Evolutionary conservation across 2,113 vertebrate genomes (phyloP), one percentile per base, ranked within the genome.

Genomic region (Micromys minutus): DNA sequence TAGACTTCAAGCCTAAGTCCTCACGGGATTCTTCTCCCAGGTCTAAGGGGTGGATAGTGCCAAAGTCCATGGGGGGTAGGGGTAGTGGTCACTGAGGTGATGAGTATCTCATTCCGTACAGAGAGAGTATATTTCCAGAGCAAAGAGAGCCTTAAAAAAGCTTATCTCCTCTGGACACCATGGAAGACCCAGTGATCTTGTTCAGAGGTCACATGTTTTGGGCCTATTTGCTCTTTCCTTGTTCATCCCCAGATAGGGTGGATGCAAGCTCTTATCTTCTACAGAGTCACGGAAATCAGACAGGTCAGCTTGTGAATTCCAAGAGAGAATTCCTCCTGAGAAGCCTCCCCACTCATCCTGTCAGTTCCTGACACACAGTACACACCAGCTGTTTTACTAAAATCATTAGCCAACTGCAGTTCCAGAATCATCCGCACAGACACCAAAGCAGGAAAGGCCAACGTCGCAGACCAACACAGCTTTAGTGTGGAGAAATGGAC

Each of bases 71-170:
- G 21, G 42, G 11, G 45, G 21, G 31, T n/a, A 9, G 69, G 7
- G n/a, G n/a, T n/a, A n/a, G 50, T n/a, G 31, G n/a, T 55, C 26
- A 17, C 52, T 29, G 61, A 63, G 93, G n/a, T 39, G 75, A 22
- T 5, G 29, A 72, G 6, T 47, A 86, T 61, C 17, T 39, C 59
- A 65, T n/a, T 84, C 57, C 22, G 59, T 76, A 0, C 34, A 63
- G 81, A 67, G 59, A 42, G 26, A 84, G 75, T 21, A 52, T 24
- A 85, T 85, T 72, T 65, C 59, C 52, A 65, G 80, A 94, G 75
- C n/a, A 90, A n/a, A n/a, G n/a, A n/a, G 85, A 83, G 75, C 69
- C 71, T 89, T 67, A 72, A 94, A 72, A 21, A 85, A 85, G 67
- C 36, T 55, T 72, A 72, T 29, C 3, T 42, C n/a, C 13, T 67